phyloP scores from a whole-genome alignment of 2,113 vertebrate species.

The Sylvietta virens region DNA sequence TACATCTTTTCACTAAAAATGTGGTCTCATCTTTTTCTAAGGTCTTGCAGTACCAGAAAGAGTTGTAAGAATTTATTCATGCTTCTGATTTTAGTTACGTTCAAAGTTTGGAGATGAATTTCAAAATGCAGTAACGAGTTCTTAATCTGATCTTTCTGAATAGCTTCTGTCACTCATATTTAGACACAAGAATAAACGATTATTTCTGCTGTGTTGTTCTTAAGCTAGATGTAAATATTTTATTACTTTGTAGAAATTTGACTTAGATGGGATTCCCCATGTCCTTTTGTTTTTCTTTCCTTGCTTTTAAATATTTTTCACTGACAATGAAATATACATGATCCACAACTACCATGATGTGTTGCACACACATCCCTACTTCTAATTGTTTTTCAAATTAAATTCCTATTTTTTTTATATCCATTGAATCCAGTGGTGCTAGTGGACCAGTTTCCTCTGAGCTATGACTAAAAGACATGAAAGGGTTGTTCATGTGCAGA shows the following conservation, averaged over 20 bases:
- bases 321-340: background rate
- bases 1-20: background rate
- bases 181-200: background rate
- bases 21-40: background rate
- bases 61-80: background rate
- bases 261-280: background rate
- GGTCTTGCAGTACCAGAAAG: background rate
- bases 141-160: background rate
- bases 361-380: background rate
- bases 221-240: background rate
- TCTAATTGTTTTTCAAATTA: background rate
- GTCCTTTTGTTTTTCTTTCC: background rate
- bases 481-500: background rate
- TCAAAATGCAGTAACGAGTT: background rate
- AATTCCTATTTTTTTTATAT: background rate
- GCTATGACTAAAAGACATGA: background rate
- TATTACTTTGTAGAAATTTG: background rate
- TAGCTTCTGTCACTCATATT: background rate
- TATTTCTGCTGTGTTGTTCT: background rate
- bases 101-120: background rate
- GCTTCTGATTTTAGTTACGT: background rate
- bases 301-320: background rate
- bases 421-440: background rate
- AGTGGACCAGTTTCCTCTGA: background rate
- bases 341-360: background rate